phyloP scores from a whole-genome alignment of 2,888 invertebrate species.

The Thalpophila matura region DNA sequence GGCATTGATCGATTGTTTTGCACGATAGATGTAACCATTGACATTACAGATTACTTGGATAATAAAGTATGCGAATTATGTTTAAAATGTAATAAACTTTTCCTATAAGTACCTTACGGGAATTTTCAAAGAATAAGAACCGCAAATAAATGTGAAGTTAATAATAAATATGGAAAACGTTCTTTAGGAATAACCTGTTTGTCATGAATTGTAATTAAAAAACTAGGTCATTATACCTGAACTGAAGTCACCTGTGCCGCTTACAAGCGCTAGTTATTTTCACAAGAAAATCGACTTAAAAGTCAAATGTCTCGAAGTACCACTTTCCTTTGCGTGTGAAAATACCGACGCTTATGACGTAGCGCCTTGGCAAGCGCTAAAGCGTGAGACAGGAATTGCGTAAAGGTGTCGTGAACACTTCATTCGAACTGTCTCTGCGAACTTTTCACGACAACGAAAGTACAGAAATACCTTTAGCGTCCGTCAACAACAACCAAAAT shows the following conservation, averaged over 20 bases:
- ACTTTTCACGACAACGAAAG: conserved; percentile 82
- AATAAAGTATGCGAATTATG: background rate
- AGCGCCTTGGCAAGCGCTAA: conserved; percentile 83
- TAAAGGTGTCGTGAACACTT: conserved; percentile 87
- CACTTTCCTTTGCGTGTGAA: conserved; percentile 77
- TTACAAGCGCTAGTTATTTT: conserved; percentile 51
- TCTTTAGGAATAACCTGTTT: conserved; percentile 11
- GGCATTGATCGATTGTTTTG: background rate
- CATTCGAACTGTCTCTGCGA: conserved; percentile 80
- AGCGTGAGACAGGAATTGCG: conserved; percentile 87
- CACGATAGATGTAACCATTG: background rate
- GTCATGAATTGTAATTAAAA: conserved; percentile 35
- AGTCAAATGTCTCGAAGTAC: conserved; percentile 72
- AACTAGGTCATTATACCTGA: conserved; percentile 79
- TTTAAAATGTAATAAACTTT: conserved; percentile 1
- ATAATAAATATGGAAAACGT: conserved; percentile 1
- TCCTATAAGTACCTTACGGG: too few relatives aligned
- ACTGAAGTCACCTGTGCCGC: conserved; percentile 70
- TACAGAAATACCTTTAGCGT: conserved; percentile 85
- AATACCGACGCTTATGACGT: conserved; percentile 80
- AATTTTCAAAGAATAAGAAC: conserved; percentile 1
- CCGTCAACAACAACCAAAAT: conserved; percentile 81
- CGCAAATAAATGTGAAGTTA: conserved; percentile 19
- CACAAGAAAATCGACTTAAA: conserved; percentile 77
- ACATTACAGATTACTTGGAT: background rate